phyloP scores from a whole-genome alignment of 2,113 vertebrate species.

The Oenanthe oenanthe region DNA sequence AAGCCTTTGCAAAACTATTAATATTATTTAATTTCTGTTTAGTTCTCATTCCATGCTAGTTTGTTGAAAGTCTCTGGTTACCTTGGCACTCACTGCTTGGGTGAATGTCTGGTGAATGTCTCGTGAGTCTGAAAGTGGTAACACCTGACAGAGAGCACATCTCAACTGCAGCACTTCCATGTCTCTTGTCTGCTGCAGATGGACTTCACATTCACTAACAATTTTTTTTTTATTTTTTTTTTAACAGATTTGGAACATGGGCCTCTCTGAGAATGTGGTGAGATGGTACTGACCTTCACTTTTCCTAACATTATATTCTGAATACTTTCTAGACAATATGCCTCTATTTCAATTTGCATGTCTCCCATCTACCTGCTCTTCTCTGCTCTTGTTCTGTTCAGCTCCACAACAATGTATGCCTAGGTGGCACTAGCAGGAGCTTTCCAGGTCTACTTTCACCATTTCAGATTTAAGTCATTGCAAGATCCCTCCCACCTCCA shows the following conservation, averaged over 20 bases:
- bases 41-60: neutral
- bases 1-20: neutral
- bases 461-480: neutral
- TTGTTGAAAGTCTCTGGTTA: neutral
- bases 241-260: neutral
- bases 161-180: neutral
- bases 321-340: neutral
- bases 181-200: neutral
- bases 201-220: neutral
- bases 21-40: neutral
- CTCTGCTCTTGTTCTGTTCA: neutral
- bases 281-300: neutral
- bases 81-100: neutral
- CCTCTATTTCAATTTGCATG: neutral
- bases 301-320: neutral
- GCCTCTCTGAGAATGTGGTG: neutral
- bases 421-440: neutral
- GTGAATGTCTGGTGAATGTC: neutral
- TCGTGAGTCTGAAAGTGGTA: accelerated
- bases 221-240: neutral
- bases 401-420: neutral
- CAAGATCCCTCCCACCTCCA: neutral
- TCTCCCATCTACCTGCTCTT: neutral
- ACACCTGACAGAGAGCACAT: neutral
- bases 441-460: neutral